phyloP scores from a whole-genome alignment of 1,140 invertebrate species.

The Trichonephila clavipes region DNA sequence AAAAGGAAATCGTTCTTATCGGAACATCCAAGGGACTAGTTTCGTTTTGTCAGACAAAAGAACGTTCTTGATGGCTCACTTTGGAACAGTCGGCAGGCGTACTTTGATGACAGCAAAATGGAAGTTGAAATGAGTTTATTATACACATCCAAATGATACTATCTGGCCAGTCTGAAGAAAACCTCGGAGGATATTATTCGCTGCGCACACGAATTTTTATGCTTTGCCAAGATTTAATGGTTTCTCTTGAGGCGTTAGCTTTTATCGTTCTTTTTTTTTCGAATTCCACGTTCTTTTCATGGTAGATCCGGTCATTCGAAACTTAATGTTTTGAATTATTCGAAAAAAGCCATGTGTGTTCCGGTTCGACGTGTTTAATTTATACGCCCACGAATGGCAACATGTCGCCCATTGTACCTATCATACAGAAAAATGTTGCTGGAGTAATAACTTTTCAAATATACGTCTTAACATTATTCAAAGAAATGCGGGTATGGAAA shows the following conservation, averaged over 20 bases:
- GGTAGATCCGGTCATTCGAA: not conserved
- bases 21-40: not conserved
- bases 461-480: not conserved
- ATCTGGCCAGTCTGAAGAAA: not conserved
- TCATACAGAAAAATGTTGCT: not conserved
- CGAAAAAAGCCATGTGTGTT: not conserved
- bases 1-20: slow-evolving; percentile 1
- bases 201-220: not conserved
- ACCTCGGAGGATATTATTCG: not conserved
- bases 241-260: slow-evolving; percentile 3
- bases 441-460: not conserved
- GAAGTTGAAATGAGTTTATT: slow-evolving; percentile 36
- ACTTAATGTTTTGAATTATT: slow-evolving; percentile 5
- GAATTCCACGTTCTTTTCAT: slow-evolving; percentile 13
- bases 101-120: slow-evolving; percentile 22
- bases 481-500: not conserved
- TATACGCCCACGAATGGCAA: slow-evolving; percentile 1
- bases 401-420: not conserved
- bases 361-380: slow-evolving; percentile 13
- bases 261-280: not conserved
- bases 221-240: not conserved
- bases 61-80: slow-evolving; percentile 34
- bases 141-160: slow-evolving; percentile 6
- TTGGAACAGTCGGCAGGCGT: not conserved
- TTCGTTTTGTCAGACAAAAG: slow-evolving; percentile 40